Percentiles rank a stretch among this genome's conserved stretches.
Evolutionary conservation across 2,888 invertebrate species (phyloP).

Genomic region (Lasioglossum leucozonium): DNA sequence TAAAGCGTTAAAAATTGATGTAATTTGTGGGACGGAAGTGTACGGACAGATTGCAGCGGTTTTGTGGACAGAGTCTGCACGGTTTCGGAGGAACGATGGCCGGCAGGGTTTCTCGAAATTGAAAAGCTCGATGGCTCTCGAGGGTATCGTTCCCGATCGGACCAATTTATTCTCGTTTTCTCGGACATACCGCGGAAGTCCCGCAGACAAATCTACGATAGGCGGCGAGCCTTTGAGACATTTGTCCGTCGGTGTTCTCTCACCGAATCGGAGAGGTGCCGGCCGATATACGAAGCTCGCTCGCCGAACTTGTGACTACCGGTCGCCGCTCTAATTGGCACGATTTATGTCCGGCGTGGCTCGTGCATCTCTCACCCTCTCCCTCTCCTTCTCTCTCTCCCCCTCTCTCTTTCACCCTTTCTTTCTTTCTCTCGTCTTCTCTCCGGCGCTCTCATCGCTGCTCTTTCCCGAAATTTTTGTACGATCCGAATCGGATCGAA

Average conservation of each 20-base stretch:
- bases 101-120: neutral
- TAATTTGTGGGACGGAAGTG: no score
- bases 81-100: neutral
- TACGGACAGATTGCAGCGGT: neutral
- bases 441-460: neutral
- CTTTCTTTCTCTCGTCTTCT: neutral
- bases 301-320: constrained; percentile 75
- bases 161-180: constrained; percentile 28
- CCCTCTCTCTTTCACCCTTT: neutral
- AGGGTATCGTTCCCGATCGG: neutral
- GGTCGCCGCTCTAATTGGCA: constrained; percentile 78
- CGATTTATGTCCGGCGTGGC: constrained; percentile 75
- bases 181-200: constrained; percentile 26
- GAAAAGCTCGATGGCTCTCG: neutral
- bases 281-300: constrained; percentile 58
- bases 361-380: constrained; percentile 57
- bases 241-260: constrained; percentile 70
- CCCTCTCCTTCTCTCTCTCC: neutral
- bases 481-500: constrained; percentile 1
- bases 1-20: no score
- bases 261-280: constrained; percentile 50
- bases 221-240: constrained; percentile 63
- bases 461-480: constrained; percentile 43
- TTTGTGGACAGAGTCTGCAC: neutral
- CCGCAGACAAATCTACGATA: constrained; percentile 56